phyloP scores from a whole-genome alignment of 2,797 vertebrate genomes.

The Urocyon cinereoargenteus region DNA sequence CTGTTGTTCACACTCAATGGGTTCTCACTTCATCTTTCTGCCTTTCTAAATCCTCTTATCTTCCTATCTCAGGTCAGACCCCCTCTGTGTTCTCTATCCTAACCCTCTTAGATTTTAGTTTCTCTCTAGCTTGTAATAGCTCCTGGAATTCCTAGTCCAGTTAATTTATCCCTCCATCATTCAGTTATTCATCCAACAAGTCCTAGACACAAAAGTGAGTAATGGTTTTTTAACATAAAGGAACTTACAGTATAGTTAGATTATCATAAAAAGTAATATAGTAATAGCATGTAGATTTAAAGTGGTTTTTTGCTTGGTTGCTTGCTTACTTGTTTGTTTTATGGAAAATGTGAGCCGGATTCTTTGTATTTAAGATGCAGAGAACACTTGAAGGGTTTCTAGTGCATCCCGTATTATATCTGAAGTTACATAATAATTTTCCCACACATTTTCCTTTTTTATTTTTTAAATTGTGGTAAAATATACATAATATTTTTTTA shows the following conservation, averaged over 20 bases:
- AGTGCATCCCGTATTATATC: neutral
- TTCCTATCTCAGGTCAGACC: neutral
- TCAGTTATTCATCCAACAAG: constrained; percentile 11
- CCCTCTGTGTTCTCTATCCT: neutral
- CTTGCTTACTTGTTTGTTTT: neutral
- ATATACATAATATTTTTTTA: neutral
- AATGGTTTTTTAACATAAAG: constrained; percentile 35
- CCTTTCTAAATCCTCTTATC: neutral
- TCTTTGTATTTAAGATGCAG: neutral
- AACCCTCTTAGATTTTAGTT: neutral
- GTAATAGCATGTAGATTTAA: neutral
- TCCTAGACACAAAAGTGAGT: neutral
- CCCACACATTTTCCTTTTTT: neutral
- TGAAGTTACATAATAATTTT: constrained; percentile 38
- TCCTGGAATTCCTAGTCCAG: neutral
- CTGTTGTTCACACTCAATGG: neutral
- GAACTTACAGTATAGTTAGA: neutral
- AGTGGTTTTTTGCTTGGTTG: neutral
- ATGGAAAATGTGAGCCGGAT: neutral
- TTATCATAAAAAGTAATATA: neutral
- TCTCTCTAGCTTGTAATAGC: neutral
- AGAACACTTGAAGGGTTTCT: neutral
- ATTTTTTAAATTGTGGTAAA: neutral
- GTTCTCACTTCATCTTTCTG: neutral
- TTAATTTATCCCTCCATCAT: neutral